Evolutionary conservation across 2,113 vertebrate species (phyloP), one percentile per base, ranked within the genome.

Genomic region (Archocentrus centrarchus): DNA sequence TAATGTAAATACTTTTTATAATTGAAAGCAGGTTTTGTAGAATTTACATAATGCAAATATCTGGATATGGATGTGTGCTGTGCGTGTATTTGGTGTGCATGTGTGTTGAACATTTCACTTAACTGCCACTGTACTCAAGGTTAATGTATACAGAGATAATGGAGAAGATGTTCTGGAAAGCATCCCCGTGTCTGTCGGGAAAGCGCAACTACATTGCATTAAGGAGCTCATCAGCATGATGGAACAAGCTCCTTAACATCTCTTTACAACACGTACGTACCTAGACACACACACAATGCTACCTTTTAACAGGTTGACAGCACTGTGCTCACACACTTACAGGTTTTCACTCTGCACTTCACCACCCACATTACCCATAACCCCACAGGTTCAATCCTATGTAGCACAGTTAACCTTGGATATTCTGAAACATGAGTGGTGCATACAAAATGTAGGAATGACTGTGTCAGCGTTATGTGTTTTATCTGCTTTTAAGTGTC

Each of bases 101-200:
- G 66, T 55, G 41, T 55, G 68, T 76, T 8, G 17, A 79, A 68
- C 44, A 75, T 66, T 90, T 62, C 53, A 37, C 81, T 83, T 77
- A 60, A 73, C 85, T 18, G 53, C 57, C 82, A 41, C 61, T 14
- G 20, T 58, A 55, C 68, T 88, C 94, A 95, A 95, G 93, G 94
- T 95, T 94, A 95, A 93, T 95, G 86, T 93, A 95, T 90, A 93
- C 87, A 85, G 84, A 78, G 91, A 93, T 95, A 94, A 94, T 91
- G 86, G 91, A 92, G 89, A 93, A 92, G 89, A 94, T 92, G 89
- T 87, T 87, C 81, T 89, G 87, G 80, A 89, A 92, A 93, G 83
- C 61, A 77, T 88, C 86, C 86, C 84, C 84, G 58, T 86, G 88
- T 83, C 86, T 89, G 91, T 93, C 82, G 1, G 79, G 27, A 39